phyloP scores from a whole-genome alignment of 1,140 invertebrate genomes.

The Drosophila subobscura region DNA sequence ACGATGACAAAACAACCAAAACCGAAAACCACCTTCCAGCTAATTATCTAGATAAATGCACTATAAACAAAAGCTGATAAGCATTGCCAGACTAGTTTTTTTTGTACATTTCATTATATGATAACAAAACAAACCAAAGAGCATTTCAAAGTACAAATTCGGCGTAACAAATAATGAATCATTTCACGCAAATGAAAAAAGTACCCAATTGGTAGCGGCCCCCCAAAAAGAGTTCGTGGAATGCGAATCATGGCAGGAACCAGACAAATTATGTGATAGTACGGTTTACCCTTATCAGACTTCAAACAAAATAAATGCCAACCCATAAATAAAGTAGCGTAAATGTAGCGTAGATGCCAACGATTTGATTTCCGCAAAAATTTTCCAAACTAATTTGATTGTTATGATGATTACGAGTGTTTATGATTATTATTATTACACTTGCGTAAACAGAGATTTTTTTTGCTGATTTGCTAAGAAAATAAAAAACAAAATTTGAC shows the following conservation, averaged over 20 bases:
- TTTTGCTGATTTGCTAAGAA: slow-evolving; percentile 9
- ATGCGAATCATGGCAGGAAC: slow-evolving; percentile 29
- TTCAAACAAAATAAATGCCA: background rate
- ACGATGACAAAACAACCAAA: background rate
- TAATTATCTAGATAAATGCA: slow-evolving; percentile 10
- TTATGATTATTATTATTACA: slow-evolving; percentile 29
- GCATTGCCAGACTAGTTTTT: background rate
- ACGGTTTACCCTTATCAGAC: slow-evolving; percentile 19
- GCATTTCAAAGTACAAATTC: slow-evolving; percentile 6
- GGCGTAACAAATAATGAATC: slow-evolving; percentile 11
- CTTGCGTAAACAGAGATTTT: slow-evolving; percentile 25
- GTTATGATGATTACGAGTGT: slow-evolving; percentile 4
- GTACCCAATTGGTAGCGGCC: background rate
- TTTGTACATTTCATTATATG: slow-evolving; percentile 11
- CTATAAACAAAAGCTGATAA: slow-evolving; percentile 10
- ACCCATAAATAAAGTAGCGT: slow-evolving; percentile 17
- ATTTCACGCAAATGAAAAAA: background rate
- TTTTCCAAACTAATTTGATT: slow-evolving; percentile 43
- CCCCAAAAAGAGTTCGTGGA: slow-evolving; percentile 8
- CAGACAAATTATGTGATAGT: slow-evolving; percentile 2
- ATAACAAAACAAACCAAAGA: slow-evolving; percentile 3
- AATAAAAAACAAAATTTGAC: slow-evolving; percentile 36
- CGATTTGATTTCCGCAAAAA: slow-evolving; percentile 35
- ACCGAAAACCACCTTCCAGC: background rate
- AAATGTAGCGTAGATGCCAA: background rate